Base-by-base conservation (phyloP, 2,888 invertebrate genomes). In the Lasiommata megera region DNA sequence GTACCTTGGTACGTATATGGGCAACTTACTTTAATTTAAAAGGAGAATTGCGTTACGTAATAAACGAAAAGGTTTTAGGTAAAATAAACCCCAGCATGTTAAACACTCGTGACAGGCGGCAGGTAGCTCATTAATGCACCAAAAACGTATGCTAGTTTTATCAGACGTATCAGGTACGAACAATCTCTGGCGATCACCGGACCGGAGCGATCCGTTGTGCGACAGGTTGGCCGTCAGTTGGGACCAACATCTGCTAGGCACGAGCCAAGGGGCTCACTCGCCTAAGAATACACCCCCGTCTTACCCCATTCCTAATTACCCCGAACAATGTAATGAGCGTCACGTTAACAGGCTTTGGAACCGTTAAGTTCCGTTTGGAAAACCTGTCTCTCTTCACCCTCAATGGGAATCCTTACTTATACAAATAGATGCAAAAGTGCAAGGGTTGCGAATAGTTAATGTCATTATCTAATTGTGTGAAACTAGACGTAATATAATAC, bases 151-250 rank as follows among this genome's bases (percentile, higher is more conserved):
- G 80, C 76, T 77, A 71, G 79, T 38, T 31, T 51, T 59, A 59
- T 61, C 56, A 72, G 67, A 67, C 73, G 62, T 87, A 87, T 86
- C 88, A 76, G 75, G 68, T 68, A 68, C 74, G 68, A 67, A 68
- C 71, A 83, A 88, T 87, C 88, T 84, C 62, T 71, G 67, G 66
- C 70, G 72, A 70, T 80, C 85, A 84, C 75, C 84, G 81, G 78
- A 86, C 77, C 89, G 89, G 67, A 80, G 79, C 86, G 80, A 69
- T 78, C 88, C 88, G 89, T 89, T 90, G 87, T 67, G 79, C 88
- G 83, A 90, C 91, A 90, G 90, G 89, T 90, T 89, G 90, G 59
- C 80, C 72, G 88, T 79, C 91, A 83, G 90, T 88, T 84, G 84
- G 79, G 59, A 67, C 63, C 69, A 60, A 83, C 88, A 84, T 93